Conservation (phyloP, 2,113 vertebrate species). For the Brachypteracias leptosomus region DNA sequence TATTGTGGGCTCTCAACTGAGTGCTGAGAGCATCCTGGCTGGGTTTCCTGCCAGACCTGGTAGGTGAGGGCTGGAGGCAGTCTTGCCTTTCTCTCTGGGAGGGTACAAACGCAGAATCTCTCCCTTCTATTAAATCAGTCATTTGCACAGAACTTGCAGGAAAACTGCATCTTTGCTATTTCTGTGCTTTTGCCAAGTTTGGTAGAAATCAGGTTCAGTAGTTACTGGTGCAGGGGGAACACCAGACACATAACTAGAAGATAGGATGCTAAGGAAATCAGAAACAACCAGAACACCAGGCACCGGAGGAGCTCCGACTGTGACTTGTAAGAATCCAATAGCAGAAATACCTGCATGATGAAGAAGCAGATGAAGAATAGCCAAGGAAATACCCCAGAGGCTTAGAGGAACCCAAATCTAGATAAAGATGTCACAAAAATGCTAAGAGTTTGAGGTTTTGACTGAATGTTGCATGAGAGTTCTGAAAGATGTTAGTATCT, state of each 20-base stretch:
- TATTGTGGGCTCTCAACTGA: not conserved
- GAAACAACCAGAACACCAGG: not conserved
- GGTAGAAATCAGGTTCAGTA: not conserved
- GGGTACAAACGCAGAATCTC: not conserved
- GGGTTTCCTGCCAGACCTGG: not conserved
- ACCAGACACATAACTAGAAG: not conserved
- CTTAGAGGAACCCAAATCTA: not conserved
- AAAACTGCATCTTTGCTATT: not conserved
- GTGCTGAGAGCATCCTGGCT: not conserved
- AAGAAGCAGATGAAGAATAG: not conserved
- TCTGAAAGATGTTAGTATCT: not conserved
- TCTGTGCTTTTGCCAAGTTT: conserved; percentile 1
- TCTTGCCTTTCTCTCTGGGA: not conserved
- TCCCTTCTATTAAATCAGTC: not conserved
- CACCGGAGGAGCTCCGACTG: not conserved
- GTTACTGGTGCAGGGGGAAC: not conserved
- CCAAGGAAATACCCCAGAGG: not conserved
- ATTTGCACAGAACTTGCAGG: not conserved
- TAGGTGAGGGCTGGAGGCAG: not conserved
- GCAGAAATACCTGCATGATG: conserved; percentile 21
- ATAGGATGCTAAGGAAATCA: conserved; percentile 6
- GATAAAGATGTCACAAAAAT: not conserved
- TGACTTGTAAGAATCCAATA: not conserved
- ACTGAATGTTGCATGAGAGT: not conserved
- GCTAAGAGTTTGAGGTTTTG: not conserved